Evolutionary conservation across 2,113 vertebrate genomes (phyloP), one percentile per base, ranked within the genome.

Genomic region (Nycticebus coucang): DNA sequence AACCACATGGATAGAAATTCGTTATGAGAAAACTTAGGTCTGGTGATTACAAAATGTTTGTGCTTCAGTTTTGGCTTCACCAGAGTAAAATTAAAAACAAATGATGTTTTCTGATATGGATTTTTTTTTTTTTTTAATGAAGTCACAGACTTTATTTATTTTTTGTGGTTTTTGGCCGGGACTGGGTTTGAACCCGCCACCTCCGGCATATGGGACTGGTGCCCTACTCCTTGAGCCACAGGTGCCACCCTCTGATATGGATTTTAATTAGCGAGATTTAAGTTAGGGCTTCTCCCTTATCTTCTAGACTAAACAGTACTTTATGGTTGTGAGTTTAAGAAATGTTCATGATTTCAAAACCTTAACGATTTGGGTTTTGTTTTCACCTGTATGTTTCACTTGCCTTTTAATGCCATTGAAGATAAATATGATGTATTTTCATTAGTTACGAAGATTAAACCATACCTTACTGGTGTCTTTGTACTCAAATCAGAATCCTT

Each of bases 361-460:
- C 5, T 71, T 66, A 69, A 21, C 60, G n/a, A 50, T 79, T 79
- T 68, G 4, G 33, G 0, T 81, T 92, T 72, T 84, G 4, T 45
- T 92, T 24, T 82, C 59, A 35, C 72, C 17, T 72, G n/a, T 12
- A 50, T 83, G 91, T 87, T 85, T 18, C 12, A 35, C 28, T 77
- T 53, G 45, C 13, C 19, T 79, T 93, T 91, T 84, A 68, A 62
- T 93, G 8, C 80, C 62, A 81, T 21, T 77, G 55, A 95, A 91
- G 68, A 50, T 69, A 60, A 92, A 77, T 74, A 93, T 75, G 53
- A 74, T 24, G 7, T 90, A 22, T 85, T 84, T 80, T 13, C 57
- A 82, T 88, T 72, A 41, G 50, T 33, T 88, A 5, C 50, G 41
- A 64, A 59, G 37, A 92, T 7, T 77, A 81, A 89, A 35, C 53